Evolutionary conservation across 2,888 invertebrate genomes (phyloP), one percentile per base, ranked within the genome.

Genomic region (Neelides folsomi): DNA sequence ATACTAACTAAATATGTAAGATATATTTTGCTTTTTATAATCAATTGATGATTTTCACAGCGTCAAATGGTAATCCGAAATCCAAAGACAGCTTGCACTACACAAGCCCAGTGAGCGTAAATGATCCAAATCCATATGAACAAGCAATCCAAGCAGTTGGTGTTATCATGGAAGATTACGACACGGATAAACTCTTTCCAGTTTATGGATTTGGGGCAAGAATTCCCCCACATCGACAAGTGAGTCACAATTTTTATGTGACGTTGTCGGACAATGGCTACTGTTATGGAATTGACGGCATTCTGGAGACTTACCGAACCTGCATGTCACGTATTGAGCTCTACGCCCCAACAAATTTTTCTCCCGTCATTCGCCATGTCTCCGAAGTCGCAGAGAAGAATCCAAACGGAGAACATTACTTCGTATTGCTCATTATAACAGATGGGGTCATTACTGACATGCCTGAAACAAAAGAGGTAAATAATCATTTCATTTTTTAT

Each of bases 241-340:
- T 70, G 12, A 70, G 69, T 1, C 71, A 71, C 57, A 69, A 71
- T 57, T 71, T 71, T 59, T 71, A 67, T 59, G 70, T 71, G 34
- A 78, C 77, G 66, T 69, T 75, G 56, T 70, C 72, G 0, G 66
- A 67, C 34, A 74, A 75, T 66, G 76, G 77, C 1, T 75, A 72
- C 59, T 74, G 73, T 54, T 55, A 66, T 44, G 71, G 73, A 36
- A 68, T 74, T 20, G 65, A 68, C 49, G 71, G 70, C 4, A 27
- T 27, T 27, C 27, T 27, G 27, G 27, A 27, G 7, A 27, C 27
- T 27, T 27, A 27, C 27, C 27, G 27, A 27, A 27, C 27, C 27
- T 27, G 27, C 27, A 27, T 27, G 27, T 27, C 27, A 7, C 27
- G 27, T 3, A 27, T 27, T 27, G 27, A 27, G 7, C 27, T 27